Conservation (phyloP, 2,888 invertebrate genomes). For the Sinelater perroti region DNA sequence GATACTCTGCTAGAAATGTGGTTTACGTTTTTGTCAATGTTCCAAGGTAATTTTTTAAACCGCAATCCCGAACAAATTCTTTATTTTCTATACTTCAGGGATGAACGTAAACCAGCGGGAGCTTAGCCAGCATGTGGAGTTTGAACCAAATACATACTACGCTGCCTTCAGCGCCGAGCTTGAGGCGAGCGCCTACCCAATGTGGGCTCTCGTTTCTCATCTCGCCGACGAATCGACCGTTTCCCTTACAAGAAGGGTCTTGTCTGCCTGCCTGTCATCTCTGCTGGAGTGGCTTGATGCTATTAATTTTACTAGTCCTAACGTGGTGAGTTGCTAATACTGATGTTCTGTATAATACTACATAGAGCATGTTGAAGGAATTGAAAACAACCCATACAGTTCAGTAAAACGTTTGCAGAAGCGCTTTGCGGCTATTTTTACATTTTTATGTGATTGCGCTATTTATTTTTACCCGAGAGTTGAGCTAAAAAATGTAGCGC, state of each 20-base stretch:
- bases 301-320: conserved; percentile 76
- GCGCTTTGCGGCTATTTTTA: too few species aligned
- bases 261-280: conserved; percentile 79
- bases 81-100: conserved; percentile 63
- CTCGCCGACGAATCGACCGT: conserved; percentile 78
- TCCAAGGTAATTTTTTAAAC: conserved; percentile 77
- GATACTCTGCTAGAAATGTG: conserved; percentile 92
- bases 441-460: too few species aligned
- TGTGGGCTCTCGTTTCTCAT: conserved; percentile 96
- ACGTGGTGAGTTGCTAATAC: conserved; percentile 73
- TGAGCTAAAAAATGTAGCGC: too few species aligned
- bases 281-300: conserved; percentile 90
- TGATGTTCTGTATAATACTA: too few species aligned
- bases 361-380: too few species aligned
- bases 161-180: conserved; percentile 97
- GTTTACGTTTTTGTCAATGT: conserved; percentile 93
- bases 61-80: too few species aligned
- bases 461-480: too few species aligned
- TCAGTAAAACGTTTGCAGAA: too few species aligned
- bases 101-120: conserved; percentile 97
- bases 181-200: conserved; percentile 96
- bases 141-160: conserved; percentile 96
- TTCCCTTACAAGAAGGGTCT: conserved; percentile 77
- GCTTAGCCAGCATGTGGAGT: conserved; percentile 90
- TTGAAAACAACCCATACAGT: too few species aligned